Conservation (phyloP, 2,113 vertebrate genomes). For the Entomyzon cyanotis region DNA sequence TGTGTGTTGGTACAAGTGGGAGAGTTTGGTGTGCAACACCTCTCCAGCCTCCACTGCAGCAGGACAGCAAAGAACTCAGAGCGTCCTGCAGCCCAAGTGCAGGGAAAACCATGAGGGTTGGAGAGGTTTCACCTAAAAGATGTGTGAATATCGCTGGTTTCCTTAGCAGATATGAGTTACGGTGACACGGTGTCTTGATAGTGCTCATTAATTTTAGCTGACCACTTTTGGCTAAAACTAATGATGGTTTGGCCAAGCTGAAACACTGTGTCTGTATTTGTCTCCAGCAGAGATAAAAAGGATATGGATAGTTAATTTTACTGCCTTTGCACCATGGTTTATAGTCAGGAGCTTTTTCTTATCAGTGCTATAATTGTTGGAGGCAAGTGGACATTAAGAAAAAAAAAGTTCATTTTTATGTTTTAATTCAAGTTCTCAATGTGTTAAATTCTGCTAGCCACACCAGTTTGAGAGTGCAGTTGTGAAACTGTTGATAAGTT, state of each 20-base stretch:
- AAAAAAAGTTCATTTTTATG: not conserved
- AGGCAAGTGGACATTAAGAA: not conserved
- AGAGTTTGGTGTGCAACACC: not conserved
- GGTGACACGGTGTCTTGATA: rapidly evolving
- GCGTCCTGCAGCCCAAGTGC: rapidly evolving
- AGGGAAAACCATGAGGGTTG: rapidly evolving
- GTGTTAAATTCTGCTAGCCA: not conserved
- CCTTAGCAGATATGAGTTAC: rapidly evolving
- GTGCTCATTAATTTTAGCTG: not conserved
- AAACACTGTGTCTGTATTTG: rapidly evolving
- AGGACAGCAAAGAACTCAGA: rapidly evolving
- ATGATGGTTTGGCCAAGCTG: not conserved
- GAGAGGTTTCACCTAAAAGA: rapidly evolving
- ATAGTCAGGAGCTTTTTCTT: not conserved
- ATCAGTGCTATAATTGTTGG: not conserved
- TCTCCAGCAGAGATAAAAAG: not conserved
- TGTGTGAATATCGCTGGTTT: rapidly evolving
- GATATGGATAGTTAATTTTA: not conserved
- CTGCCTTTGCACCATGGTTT: not conserved
- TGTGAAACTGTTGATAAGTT: not conserved
- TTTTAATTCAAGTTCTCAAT: not conserved
- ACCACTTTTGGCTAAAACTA: not conserved
- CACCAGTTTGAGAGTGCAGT: not conserved
- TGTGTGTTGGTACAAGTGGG: not conserved
- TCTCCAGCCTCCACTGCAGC: rapidly evolving